Percentiles rank a stretch among this genome's conserved stretches.
Conservation (phyloP, 2,797 vertebrate genomes). For the Myotis vivesi region DNA sequence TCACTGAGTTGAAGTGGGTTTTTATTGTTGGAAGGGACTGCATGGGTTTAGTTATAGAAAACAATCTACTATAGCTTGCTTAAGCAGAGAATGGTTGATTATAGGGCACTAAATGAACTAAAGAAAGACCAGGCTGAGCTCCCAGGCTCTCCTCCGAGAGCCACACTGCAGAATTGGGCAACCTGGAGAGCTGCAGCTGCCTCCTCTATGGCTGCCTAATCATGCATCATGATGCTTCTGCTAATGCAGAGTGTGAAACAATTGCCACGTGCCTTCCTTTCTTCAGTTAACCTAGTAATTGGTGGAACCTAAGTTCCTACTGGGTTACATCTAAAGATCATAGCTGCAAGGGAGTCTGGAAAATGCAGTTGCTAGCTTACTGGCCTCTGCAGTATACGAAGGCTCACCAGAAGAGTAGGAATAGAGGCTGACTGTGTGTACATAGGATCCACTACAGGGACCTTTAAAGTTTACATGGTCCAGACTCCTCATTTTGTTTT, state of each 20-base stretch:
- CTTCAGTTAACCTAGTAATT: background rate
- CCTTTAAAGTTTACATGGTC: background rate
- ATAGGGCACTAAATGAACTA: background rate
- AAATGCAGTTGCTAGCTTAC: background rate
- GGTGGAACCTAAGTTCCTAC: background rate
- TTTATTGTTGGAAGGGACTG: background rate
- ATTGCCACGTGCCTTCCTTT: background rate
- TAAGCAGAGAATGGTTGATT: conserved; percentile 1
- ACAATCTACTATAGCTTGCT: background rate
- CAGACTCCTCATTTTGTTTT: background rate
- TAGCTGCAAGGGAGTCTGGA: background rate
- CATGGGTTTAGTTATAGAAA: background rate
- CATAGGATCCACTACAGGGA: background rate
- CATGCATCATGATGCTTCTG: background rate
- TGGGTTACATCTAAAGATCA: background rate
- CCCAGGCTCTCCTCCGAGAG: background rate
- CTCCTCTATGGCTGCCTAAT: background rate
- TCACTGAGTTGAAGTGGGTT: background rate
- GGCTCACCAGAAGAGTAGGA: background rate
- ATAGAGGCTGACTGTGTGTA: background rate
- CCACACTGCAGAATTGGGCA: background rate
- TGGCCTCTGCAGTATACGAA: background rate
- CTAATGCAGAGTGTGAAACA: background rate
- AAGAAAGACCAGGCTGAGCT: background rate
- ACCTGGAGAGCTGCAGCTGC: background rate